phyloP scores from a whole-genome alignment of 2,113 vertebrate species.

The Grammomys surdaster region DNA sequence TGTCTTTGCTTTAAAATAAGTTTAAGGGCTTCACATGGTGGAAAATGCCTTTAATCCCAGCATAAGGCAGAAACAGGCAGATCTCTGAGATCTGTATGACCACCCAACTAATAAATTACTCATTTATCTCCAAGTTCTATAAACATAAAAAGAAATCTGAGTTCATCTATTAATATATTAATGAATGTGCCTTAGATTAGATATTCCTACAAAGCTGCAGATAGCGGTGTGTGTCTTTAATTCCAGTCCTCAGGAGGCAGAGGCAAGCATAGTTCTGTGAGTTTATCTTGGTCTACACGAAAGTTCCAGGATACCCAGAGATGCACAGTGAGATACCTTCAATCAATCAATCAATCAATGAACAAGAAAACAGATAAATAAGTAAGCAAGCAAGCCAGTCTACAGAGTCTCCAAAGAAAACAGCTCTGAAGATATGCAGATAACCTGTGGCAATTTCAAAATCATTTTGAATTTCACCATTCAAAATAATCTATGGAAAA shows the following conservation, averaged over 20 bases:
- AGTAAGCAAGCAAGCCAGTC: background rate
- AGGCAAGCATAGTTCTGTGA: background rate
- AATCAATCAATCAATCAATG: background rate
- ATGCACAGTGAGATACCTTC: background rate
- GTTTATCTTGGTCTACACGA: background rate
- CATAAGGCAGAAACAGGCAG: background rate
- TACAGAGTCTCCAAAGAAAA: background rate
- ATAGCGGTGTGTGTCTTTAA: background rate
- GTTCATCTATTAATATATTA: background rate
- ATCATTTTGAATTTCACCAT: slow-evolving; percentile 13
- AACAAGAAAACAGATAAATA: background rate
- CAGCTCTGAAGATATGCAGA: background rate
- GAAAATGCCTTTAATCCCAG: background rate
- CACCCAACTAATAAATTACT: background rate
- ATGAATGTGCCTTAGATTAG: background rate
- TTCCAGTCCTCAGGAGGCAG: background rate
- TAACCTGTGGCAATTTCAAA: slow-evolving; percentile 11
- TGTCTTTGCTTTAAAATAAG: slow-evolving; percentile 26
- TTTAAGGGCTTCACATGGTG: background rate
- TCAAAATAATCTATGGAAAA: background rate
- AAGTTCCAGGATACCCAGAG: background rate
- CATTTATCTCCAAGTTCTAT: background rate
- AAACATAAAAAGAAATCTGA: background rate
- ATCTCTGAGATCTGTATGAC: background rate
- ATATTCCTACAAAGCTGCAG: background rate